Percentiles rank a stretch among this genome's conserved stretches.
These are phyloP conservation scores for Orgyia antiqua DNA, from an alignment of 2,888 invertebrate genomes.

Conservation along the genomic window DNA sequence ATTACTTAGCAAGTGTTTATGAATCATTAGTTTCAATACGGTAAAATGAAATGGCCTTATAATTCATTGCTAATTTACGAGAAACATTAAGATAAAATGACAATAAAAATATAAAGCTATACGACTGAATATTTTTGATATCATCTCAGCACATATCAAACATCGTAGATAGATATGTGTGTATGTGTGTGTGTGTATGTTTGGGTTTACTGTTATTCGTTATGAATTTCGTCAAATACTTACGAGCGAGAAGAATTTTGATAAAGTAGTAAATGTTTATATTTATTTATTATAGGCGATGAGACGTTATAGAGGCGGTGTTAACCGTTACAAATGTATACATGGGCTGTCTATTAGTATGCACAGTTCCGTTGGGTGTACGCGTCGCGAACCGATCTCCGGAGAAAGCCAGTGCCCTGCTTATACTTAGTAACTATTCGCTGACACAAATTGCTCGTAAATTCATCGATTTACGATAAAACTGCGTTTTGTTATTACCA, in stretches of 20 bases:
- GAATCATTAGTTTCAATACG: constrained; percentile 57
- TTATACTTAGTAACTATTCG: constrained; percentile 51
- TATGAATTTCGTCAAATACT: constrained; percentile 54
- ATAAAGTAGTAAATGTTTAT: constrained; percentile 66
- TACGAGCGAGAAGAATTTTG: constrained; percentile 47
- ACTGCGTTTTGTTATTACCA: constrained; percentile 46
- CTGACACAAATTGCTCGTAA: constrained; percentile 54
- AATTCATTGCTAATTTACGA: constrained; percentile 13
- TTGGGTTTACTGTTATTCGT: constrained; percentile 49
- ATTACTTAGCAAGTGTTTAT: constrained; percentile 63
- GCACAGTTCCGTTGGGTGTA: constrained; percentile 59
- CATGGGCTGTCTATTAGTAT: constrained; percentile 63
- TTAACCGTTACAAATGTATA: constrained; percentile 71
- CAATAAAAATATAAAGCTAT: constrained; percentile 32
- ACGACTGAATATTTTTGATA: constrained; percentile 31
- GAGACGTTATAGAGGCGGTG: constrained; percentile 46
- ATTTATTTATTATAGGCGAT: constrained; percentile 54
- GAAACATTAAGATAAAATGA: constrained; percentile 16
- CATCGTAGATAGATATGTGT: neutral
- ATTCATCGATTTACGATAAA: constrained; percentile 53
- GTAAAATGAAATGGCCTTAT: constrained; percentile 31
- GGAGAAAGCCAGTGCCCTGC: constrained; percentile 65
- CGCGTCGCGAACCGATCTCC: constrained; percentile 45
- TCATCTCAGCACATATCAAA: constrained; percentile 9
- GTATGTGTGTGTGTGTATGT: constrained; percentile 2